These are phyloP conservation scores for Eristalis tenax DNA, from an alignment of 2,888 invertebrate genomes.

Conservation along the genomic window DNA sequence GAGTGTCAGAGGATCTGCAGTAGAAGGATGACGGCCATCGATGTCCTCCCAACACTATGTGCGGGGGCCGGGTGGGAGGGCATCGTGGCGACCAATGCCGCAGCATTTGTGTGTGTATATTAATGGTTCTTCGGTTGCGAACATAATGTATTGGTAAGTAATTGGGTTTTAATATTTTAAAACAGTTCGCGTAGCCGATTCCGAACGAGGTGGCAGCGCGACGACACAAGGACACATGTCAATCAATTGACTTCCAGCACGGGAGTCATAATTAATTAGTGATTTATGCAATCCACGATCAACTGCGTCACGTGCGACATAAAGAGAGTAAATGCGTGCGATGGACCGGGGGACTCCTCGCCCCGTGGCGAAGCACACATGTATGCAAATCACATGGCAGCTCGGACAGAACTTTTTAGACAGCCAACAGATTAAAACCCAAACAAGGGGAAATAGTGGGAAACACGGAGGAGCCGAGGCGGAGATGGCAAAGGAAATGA, in stretches of 20 bases:
- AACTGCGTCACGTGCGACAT: constrained; percentile 13
- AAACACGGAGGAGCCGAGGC: neutral
- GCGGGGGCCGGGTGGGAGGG: neutral
- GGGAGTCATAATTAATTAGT: constrained; percentile 69
- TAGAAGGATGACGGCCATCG: constrained; percentile 9
- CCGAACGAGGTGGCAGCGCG: neutral
- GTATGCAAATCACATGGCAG: neutral
- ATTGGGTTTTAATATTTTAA: constrained; percentile 72
- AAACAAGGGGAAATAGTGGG: constrained; percentile 23
- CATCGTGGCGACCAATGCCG: neutral
- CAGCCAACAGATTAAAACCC: constrained; percentile 39
- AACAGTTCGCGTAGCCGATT: constrained; percentile 27
- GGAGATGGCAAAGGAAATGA: neutral
- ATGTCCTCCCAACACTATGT: neutral
- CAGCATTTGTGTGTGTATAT: constrained; percentile 54
- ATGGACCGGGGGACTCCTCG: neutral
- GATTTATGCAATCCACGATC: constrained; percentile 60
- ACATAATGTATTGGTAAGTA: constrained; percentile 69
- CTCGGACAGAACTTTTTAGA: constrained; percentile 29
- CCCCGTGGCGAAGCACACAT: neutral
- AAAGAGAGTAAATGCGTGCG: neutral
- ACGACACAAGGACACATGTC: constrained; percentile 58
- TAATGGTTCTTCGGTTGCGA: constrained; percentile 64
- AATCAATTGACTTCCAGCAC: constrained; percentile 55
- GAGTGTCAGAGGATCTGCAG: constrained; percentile 12